Conservation (phyloP, 2,888 invertebrate species). For the Polydrusus cervinus region DNA sequence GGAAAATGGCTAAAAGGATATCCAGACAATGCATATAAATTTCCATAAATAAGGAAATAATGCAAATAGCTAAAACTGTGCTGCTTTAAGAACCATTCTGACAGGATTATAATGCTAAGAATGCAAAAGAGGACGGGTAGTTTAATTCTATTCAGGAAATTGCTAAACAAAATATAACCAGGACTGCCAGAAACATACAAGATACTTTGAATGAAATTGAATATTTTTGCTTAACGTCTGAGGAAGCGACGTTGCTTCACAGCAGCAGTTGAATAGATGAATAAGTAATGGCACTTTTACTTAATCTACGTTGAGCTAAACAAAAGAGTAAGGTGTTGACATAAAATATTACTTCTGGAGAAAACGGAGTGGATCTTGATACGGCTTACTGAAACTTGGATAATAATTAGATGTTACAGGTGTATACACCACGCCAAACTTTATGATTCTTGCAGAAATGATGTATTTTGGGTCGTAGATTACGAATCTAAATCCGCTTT, state of each 20-base stretch:
- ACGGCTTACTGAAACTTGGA: too few species aligned
- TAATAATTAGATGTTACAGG: too few species aligned
- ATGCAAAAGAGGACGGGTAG: conserved; percentile 28
- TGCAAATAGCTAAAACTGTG: conserved; percentile 28
- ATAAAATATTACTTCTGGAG: too few species aligned
- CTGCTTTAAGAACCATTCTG: conserved; percentile 19
- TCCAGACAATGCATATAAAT: conserved; percentile 29
- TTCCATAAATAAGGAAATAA: conserved; percentile 41
- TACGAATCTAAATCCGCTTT: too few species aligned
- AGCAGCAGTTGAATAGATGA: conserved; percentile 2
- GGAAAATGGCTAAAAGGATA: conserved; percentile 31
- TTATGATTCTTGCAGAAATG: too few species aligned
- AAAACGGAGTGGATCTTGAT: too few species aligned
- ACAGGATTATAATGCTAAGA: conserved; percentile 34
- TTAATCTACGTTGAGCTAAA: too few species aligned
- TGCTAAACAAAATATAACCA: conserved; percentile 39
- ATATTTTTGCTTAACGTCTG: conserved; percentile 9
- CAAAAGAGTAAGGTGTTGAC: too few species aligned
- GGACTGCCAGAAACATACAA: conserved; percentile 9
- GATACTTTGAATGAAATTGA: conserved; percentile 21
- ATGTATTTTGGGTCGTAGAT: too few species aligned
- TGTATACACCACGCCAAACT: too few species aligned
- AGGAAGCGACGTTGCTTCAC: not conserved
- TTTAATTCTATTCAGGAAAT: conserved; percentile 44
- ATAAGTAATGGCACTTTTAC: not conserved